Base-by-base conservation (phyloP, 2,797 vertebrate genomes). In the Sebastes hopkinsi region DNA sequence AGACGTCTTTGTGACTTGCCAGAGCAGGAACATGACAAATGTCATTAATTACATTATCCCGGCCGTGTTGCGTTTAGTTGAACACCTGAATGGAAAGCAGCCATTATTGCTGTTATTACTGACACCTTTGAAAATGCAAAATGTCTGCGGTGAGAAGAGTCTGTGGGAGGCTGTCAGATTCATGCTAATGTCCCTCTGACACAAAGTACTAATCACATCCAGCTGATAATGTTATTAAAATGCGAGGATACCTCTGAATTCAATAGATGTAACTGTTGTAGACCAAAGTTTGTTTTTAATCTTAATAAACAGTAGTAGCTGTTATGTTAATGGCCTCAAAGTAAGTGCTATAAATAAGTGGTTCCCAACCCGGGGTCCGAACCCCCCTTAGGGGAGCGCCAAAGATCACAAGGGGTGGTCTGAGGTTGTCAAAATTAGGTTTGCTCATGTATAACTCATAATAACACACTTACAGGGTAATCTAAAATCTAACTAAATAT, bases 161-260 rank as follows among this genome's bases (percentile, higher is more conserved):
- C 74, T 59, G 82, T 90, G 84, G 84, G 84, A 82, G 84, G 84
- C 75, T 84, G 77, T 79, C 75, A 78, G 83, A 68, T 59, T 74
- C 56, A 67, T 76, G 73, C 66, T 76, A 67, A 72, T 68, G 32
- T 66, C 71, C 38, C 46, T 54, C 70, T 22, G 70, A 79, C 69
- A 73, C 27, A n/a, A 8, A 27, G 50, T 54, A 14, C 55, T 13
- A 58, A 25, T 58, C 18, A 54, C 20, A 54, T 54, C 50, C 50
- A 54, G 50, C 20, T 54, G 50, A 7, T 13, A 6, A 2, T 50
- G 42, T 56, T 12, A 3, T 60, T 4, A n/a, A 5, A 23, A 60
- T 20, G 6, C 18, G 27, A 20, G 2, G 9, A 46, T 25, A 8
- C 29, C 38, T 62, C 30, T 62, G 14, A 0, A 23, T 23, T 25